A percentile compares a stretch with the other conserved stretches of the same genome.
phyloP scores from a whole-genome alignment of 1,140 invertebrate species.

The Palaemon carinicauda region DNA sequence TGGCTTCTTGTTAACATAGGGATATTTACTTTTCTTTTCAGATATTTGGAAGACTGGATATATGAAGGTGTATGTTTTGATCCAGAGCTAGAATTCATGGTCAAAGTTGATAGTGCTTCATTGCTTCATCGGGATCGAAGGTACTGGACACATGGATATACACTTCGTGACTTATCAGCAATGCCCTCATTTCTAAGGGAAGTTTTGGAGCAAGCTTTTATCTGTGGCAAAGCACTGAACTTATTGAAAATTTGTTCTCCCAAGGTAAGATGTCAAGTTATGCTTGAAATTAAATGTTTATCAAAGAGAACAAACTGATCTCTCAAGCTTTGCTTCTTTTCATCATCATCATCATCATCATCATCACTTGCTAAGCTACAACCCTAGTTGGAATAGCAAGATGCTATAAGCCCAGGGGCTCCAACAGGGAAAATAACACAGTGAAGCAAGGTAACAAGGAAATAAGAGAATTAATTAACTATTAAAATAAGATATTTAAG shows the following conservation, averaged over 20 bases:
- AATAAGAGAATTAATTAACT: too few relatives aligned
- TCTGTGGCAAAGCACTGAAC: slow-evolving; percentile 43
- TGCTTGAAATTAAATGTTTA: too few relatives aligned
- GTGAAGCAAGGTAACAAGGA: too few relatives aligned
- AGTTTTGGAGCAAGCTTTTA: slow-evolving; percentile 36
- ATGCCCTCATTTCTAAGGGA: slow-evolving; percentile 21
- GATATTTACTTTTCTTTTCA: background rate
- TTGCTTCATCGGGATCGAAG: slow-evolving; percentile 29
- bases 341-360: background rate
- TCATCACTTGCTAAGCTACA: too few relatives aligned
- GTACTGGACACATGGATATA: slow-evolving; percentile 45
- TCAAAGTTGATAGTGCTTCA: slow-evolving; percentile 21
- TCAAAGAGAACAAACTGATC: background rate
- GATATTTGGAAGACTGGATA: slow-evolving; percentile 45
- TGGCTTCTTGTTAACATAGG: too few relatives aligned
- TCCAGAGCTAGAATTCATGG: slow-evolving; percentile 42
- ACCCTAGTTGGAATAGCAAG: too few relatives aligned
- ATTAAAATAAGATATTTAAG: too few relatives aligned
- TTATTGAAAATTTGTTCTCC: slow-evolving; percentile 29
- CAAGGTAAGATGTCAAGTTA: background rate
- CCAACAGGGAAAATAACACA: too few relatives aligned
- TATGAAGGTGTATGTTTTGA: slow-evolving; percentile 37
- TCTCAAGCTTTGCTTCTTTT: too few relatives aligned
- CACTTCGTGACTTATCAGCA: background rate
- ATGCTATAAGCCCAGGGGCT: too few relatives aligned